These are phyloP conservation scores for Myathropa florea DNA, from an alignment of 2,888 invertebrate species.

Conservation along the genomic window DNA sequence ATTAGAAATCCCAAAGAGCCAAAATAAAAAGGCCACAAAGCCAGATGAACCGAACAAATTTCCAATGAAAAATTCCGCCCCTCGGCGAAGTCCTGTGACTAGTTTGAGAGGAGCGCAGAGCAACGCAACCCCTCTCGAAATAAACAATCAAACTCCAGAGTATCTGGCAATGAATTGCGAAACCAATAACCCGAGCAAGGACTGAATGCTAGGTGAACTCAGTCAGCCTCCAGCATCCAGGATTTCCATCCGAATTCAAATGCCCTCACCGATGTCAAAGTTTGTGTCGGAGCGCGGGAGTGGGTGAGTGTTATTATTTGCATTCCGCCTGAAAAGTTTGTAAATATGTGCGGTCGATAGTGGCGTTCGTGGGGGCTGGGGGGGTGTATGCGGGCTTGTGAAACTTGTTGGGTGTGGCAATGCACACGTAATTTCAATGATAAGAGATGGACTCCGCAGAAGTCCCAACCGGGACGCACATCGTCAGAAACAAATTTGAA, in stretches of 20 bases:
- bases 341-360: background rate
- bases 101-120: background rate
- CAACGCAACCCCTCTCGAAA: background rate
- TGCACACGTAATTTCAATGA: constrained; percentile 27
- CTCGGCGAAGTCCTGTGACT: constrained; percentile 1
- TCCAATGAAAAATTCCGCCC: constrained; percentile 53
- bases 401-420: constrained; percentile 25
- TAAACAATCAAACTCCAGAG: constrained; percentile 42
- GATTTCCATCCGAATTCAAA: background rate
- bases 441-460: background rate
- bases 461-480: too few species aligned
- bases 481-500: constrained; percentile 24
- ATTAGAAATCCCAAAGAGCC: constrained; percentile 39
- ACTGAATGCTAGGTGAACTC: background rate
- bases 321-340: constrained; percentile 17
- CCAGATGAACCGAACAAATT: constrained; percentile 43
- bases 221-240: background rate
- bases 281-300: background rate
- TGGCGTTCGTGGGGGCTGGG: too few species aligned
- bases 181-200: constrained; percentile 43
- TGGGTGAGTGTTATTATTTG: constrained; percentile 12
- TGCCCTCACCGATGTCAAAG: constrained; percentile 18
- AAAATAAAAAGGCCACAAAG: constrained; percentile 12
- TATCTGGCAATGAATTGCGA: constrained; percentile 37
- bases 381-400: background rate